These are phyloP conservation scores for Nyctereutes procyonoides DNA, from an alignment of 2,113 vertebrate species.

Conservation along the genomic window DNA sequence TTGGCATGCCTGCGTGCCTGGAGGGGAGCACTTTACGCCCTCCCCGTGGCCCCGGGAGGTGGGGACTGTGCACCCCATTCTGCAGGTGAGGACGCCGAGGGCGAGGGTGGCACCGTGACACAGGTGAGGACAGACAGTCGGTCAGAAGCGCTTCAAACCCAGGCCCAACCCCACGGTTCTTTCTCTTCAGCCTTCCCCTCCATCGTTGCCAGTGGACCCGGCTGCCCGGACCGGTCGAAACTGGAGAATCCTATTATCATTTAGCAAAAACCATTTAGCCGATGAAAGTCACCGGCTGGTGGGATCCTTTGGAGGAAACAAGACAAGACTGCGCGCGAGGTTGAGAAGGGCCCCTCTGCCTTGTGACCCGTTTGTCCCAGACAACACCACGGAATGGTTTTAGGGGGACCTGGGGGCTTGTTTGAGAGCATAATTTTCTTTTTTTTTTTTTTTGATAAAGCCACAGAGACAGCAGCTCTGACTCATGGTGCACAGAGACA, in stretches of 20 bases:
- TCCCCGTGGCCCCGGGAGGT: rapidly evolving
- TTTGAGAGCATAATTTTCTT: not conserved
- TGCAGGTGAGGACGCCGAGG: not conserved
- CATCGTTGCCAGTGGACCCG: too few species aligned
- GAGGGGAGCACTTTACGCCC: too few species aligned
- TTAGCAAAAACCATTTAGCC: not conserved
- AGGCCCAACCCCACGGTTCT: not conserved
- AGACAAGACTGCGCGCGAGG: rapidly evolving
- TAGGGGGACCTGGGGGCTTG: not conserved
- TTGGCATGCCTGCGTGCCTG: not conserved
- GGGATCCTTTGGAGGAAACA: not conserved
- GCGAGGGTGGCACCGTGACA: not conserved
- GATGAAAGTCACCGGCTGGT: rapidly evolving
- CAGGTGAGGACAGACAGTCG: not conserved
- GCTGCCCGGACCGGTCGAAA: not conserved
- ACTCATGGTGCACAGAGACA: not conserved
- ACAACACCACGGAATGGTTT: not conserved
- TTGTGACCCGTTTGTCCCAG: not conserved
- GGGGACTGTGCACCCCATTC: rapidly evolving
- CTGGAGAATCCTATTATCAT: too few species aligned
- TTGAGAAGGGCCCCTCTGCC: rapidly evolving
- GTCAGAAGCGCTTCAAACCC: not conserved
- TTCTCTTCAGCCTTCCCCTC: too few species aligned
- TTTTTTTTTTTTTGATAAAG: not conserved
- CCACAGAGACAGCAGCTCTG: not conserved